Evolutionary conservation across 2,113 vertebrate genomes (phyloP).

Genomic region (Thermophis baileyi): DNA sequence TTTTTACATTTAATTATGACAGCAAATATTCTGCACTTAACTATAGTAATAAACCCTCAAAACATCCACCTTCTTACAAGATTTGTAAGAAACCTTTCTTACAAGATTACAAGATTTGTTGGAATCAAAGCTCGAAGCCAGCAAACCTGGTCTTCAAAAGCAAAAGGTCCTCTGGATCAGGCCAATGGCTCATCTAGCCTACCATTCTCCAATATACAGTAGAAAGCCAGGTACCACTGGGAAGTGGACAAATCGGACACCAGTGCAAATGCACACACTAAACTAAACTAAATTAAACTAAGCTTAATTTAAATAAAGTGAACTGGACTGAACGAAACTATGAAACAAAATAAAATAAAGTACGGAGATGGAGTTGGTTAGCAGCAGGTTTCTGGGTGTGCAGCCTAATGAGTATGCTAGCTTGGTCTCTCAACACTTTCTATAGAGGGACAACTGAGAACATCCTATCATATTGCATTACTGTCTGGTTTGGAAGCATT

Average conservation of each 20-base stretch:
- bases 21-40: not conserved
- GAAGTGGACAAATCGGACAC: not conserved
- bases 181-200: not conserved
- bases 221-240: not conserved
- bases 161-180: not conserved
- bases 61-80: not conserved
- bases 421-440: no score
- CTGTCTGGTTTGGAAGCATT: no score
- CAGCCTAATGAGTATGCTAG: no score
- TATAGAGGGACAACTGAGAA: no score
- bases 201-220: not conserved
- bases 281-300: not conserved
- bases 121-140: not conserved
- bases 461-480: no score
- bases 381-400: no score
- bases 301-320: not conserved
- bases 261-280: not conserved
- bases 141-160: not conserved
- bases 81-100: not conserved
- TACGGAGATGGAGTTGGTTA: not conserved
- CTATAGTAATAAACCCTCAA: not conserved
- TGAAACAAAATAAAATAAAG: not conserved
- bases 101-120: not conserved
- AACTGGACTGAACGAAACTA: not conserved
- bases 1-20: slow-evolving; percentile 5